Evolutionary conservation across 2,113 vertebrate species (phyloP).

Genomic region (Empidonax traillii): DNA sequence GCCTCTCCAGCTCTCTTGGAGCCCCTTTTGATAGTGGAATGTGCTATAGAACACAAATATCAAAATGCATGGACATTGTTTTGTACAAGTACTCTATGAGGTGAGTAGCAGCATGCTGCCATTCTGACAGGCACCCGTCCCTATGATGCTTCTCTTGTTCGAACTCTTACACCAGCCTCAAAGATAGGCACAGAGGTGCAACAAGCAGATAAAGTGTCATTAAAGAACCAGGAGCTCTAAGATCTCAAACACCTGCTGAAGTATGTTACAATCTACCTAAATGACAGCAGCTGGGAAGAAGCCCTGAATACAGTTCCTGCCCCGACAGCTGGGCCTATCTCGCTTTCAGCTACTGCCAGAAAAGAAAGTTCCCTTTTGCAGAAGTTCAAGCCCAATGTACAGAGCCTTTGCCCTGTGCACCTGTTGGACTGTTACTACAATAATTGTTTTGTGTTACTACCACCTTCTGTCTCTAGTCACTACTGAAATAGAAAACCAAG

Average conservation of each 20-base stretch:
- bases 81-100: neutral
- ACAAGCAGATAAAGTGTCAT: neutral
- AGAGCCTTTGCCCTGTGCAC: neutral
- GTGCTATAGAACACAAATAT: neutral
- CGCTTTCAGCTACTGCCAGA: neutral
- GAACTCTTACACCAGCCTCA: fast-evolving
- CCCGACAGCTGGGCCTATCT: fast-evolving
- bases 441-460: neutral
- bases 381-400: neutral
- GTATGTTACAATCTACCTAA: neutral
- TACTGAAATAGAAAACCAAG: neutral
- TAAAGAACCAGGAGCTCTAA: neutral
- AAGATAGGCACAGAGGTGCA: too few relatives aligned
- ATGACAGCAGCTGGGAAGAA: neutral
- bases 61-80: fast-evolving
- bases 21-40: neutral
- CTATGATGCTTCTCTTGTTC: neutral
- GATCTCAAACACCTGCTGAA: neutral
- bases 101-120: fast-evolving
- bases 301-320: neutral
- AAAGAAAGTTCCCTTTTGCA: neutral
- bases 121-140: neutral
- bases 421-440: neutral
- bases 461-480: neutral
- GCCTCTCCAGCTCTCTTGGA: neutral